Base-by-base conservation (phyloP, 2,888 invertebrate species). In the Drosophila bunnanda region DNA sequence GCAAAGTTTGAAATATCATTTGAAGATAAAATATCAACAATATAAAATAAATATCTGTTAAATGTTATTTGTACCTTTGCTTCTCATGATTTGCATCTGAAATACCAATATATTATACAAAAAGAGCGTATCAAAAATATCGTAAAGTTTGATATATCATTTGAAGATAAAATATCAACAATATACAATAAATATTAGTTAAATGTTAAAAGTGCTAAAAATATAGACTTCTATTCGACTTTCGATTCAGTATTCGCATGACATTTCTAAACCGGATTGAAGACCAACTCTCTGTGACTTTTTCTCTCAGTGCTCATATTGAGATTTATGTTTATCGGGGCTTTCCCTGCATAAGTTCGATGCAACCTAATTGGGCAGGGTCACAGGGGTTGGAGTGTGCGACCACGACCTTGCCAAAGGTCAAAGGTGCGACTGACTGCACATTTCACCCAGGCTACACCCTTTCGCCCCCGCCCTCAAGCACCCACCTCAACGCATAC, bases 371-470 rank as follows among this genome's bases (percentile, higher is more conserved):
- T 66, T 69, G 66, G 44, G 34, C 20, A n/a, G 30, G 22, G n/a
- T n/a, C 34, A 7, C 7, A n/a, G 28, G 54, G 52, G 32, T 25
- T 25, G 32, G 61, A 20, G 58, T 46, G 32, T 55, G 68, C 70
- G 20, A 9, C 32, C 20, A 76, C 75, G 87, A 88, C 89, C 87
- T 84, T 84, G 76, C 32, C 62, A 56, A 83, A 87, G 89, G 88
- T 85, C 78, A 71, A 60, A 54, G 61, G 60, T 22, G 58, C 66
- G 50, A 30, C 25, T 44, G 25, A 53, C 39, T 82, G 80, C 79
- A 84, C 69, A 72, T 64, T 62, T 59, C 43, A 7, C 10, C n/a
- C 61, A 15, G 41, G 30, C 12, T 17, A 17, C 12, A 25, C 57
- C 22, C 25, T 20, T 15, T 0, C 34, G 4, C 15, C 10, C 2